These are phyloP conservation scores for Antheraea yamamai DNA, from an alignment of 2,888 invertebrate species.

Conservation along the genomic window DNA sequence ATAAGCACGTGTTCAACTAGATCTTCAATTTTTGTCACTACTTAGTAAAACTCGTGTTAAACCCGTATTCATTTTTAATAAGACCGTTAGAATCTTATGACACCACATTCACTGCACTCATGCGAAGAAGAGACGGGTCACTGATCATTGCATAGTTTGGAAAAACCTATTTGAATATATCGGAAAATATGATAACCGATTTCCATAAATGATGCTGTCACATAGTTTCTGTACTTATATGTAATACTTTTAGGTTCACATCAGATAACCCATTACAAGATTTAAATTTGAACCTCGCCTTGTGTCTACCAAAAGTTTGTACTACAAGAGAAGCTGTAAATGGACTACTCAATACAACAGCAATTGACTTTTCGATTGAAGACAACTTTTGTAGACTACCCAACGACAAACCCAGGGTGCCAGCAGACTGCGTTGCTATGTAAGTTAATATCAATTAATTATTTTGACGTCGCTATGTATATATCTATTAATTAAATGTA, in stretches of 20 bases:
- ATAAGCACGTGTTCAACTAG: no score
- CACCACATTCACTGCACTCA: no score
- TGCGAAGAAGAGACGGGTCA: no score
- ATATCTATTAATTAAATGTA: no score
- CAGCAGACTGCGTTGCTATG: constrained; percentile 42
- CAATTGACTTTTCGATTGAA: constrained; percentile 31
- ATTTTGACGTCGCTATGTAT: constrained; percentile 21
- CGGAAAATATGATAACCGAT: no score
- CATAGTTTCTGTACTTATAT: not conserved
- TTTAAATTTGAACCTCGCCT: constrained; percentile 41
- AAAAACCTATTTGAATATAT: no score
- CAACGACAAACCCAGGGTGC: constrained; percentile 42
- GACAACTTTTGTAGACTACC: constrained; percentile 42
- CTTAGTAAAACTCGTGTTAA: no score
- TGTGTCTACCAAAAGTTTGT: constrained; percentile 65
- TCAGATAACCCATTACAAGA: not conserved
- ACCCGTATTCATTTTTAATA: no score
- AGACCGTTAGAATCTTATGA: no score
- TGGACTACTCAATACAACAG: constrained; percentile 30
- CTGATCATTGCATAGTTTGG: no score
- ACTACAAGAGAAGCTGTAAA: constrained; percentile 49
- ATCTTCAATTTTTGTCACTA: no score
- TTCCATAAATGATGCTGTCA: no score
- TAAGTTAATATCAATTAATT: constrained; percentile 29
- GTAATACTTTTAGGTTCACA: not conserved